Base-by-base conservation (phyloP, 2,888 invertebrate species). In the Acanthosepion esculentum region DNA sequence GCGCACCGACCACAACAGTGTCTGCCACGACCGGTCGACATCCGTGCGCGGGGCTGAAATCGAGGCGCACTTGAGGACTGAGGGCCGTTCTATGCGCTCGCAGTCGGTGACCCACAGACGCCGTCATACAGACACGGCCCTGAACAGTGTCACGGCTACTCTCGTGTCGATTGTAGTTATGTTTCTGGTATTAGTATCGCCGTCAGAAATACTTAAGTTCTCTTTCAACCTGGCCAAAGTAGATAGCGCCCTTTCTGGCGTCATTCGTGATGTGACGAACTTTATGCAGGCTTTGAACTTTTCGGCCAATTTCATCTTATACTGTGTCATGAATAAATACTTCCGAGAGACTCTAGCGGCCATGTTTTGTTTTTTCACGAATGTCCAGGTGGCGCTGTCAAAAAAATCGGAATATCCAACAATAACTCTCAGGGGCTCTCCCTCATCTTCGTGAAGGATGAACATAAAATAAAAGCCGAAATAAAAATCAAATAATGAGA, bases 301-400 rank as follows among this genome's bases (percentile, higher is more conserved):
- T 94, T 96, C 96, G 15, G 95, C 99, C 95, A 99, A 99, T 97
- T 99, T 99, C 97, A 98, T 99, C 95, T 98, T 99, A 55, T 99
- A 99, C 97, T 99, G 99, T 97, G 98, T 98, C 94, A 99, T 99
- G 99, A 99, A 99, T 95, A 98, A 98, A 95, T 99, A 99, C 98
- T 99, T 99, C 97, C 98, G 99, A 20, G 96, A 97, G 92, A 98
- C 98, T 23, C 95, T 96, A 6, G 95, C 95, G 7, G 96, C 95
- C 12, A 95, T 97, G 48, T 95, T 96, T 92, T 96, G 96, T 94
- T 96, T 96, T 94, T 96, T 55, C 41, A 94, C 55, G 1, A 94
- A 94, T 23, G 64, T 26, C 15, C 94, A 94, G 41, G 64, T 59
- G 48, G n/a, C 94, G 15, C 29, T 94, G 4, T 55, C 55, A 55